A percentile compares a stretch with the other conserved stretches of the same genome.
Evolutionary conservation across 2,888 invertebrate species (phyloP).

Genomic region (Trypoxylon attenuatum): DNA sequence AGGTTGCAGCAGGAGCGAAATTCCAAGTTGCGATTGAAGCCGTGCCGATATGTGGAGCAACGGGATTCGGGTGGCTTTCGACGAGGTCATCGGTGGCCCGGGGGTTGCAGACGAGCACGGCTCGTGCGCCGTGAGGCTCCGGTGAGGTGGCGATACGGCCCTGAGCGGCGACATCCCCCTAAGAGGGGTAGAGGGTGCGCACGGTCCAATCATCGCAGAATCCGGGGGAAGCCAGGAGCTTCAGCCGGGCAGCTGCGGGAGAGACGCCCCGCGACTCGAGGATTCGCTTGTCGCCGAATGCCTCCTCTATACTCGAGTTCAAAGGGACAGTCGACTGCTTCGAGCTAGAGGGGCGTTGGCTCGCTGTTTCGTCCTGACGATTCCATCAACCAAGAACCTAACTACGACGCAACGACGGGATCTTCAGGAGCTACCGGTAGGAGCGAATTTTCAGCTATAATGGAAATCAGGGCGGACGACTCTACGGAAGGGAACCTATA

Average conservation of each 20-base stretch:
- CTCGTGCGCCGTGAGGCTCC: not conserved
- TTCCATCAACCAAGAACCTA: no score
- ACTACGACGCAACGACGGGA: no score
- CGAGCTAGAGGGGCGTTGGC: slow-evolving; percentile 70
- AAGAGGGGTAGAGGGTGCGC: slow-evolving; percentile 65
- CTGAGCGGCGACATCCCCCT: slow-evolving; percentile 66
- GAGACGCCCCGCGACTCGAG: slow-evolving; percentile 59
- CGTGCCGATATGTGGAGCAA: not conserved
- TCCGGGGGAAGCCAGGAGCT: slow-evolving; percentile 75
- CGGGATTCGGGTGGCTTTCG: not conserved
- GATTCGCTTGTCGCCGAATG: slow-evolving; percentile 57
- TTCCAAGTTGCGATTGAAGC: no score
- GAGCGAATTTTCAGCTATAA: no score
- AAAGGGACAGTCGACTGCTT: slow-evolving; percentile 66
- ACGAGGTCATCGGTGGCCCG: not conserved
- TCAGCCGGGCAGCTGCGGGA: slow-evolving; percentile 75
- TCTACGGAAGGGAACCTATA: no score
- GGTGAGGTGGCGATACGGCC: slow-evolving; percentile 46
- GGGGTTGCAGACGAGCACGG: not conserved
- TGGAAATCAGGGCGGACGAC: no score
- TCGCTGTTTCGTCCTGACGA: no score
- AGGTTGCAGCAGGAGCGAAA: no score
- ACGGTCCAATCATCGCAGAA: slow-evolving; percentile 74
- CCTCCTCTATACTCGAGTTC: slow-evolving; percentile 59
- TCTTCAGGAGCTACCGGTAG: no score